A percentile compares a stretch with the other conserved stretches of the same genome.
These are phyloP conservation scores for Chamaedrilus cognettii DNA, from an alignment of 2,888 invertebrate species.

Conservation along the genomic window DNA sequence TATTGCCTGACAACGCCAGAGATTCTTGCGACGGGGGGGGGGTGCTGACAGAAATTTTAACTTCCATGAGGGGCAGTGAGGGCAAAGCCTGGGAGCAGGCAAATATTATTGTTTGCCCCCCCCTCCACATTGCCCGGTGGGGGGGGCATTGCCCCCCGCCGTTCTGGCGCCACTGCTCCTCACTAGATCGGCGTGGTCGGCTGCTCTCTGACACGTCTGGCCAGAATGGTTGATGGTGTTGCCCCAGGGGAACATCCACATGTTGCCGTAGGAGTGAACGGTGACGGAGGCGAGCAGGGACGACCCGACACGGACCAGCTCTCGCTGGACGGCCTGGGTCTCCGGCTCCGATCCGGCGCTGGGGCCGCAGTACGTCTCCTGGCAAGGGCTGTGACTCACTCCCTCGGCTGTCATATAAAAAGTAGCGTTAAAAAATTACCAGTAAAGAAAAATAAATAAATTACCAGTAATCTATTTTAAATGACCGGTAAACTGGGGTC, in stretches of 20 bases:
- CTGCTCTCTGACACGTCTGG: conserved; percentile 21
- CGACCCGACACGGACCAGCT: conserved; percentile 17
- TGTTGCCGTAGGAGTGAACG: conserved; percentile 28
- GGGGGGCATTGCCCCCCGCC: too few species aligned
- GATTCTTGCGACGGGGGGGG: too few species aligned
- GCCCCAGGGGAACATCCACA: conserved; percentile 31
- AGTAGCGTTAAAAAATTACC: neutral
- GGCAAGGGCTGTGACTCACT: conserved; percentile 20
- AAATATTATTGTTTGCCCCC: neutral
- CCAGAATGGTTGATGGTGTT: conserved; percentile 26
- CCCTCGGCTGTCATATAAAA: conserved; percentile 28
- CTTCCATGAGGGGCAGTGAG: too few species aligned
- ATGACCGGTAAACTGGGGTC: neutral
- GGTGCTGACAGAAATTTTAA: too few species aligned
- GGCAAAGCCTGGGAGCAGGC: neutral
- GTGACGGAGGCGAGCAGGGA: conserved; percentile 16
- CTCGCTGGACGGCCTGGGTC: conserved; percentile 24
- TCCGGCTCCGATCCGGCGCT: conserved; percentile 32
- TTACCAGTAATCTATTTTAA: too few species aligned
- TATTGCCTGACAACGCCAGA: too few species aligned
- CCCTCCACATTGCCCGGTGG: neutral
- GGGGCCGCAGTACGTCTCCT: conserved; percentile 25
- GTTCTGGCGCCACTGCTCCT: too few species aligned
- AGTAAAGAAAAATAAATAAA: neutral
- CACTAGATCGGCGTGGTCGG: conserved; percentile 31